phyloP scores from a whole-genome alignment of 2,113 vertebrate genomes.

The Leptobrachium leishanense region DNA sequence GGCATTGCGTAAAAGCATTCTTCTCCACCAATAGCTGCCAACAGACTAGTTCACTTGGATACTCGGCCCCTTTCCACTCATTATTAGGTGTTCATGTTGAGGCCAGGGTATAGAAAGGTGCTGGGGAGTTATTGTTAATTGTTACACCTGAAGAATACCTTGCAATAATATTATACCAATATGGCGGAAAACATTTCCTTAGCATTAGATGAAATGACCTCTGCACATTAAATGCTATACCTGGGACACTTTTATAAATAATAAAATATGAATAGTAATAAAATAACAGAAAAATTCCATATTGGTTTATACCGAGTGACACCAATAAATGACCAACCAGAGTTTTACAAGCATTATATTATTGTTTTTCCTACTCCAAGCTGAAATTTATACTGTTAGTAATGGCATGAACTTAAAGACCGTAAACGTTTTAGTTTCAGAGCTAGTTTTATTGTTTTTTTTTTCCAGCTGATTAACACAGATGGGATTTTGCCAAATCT shows the following conservation, averaged over 20 bases:
- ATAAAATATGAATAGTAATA: background rate
- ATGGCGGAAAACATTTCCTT: no score
- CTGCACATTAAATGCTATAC: background rate
- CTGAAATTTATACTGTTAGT: background rate
- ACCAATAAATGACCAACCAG: background rate
- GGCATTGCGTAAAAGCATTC: no score
- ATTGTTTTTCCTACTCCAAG: background rate
- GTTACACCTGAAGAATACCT: no score
- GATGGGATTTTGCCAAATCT: background rate
- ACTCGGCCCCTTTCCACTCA: no score
- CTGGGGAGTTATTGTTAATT: no score
- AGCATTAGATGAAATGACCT: background rate
- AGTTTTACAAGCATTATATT: background rate
- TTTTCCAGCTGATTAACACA: background rate
- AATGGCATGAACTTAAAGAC: background rate
- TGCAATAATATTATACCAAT: no score
- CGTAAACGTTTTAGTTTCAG: background rate
- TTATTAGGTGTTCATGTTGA: no score
- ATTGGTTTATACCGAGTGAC: conserved; percentile 1
- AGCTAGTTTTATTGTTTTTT: conserved; percentile 13
- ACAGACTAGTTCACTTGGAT: no score
- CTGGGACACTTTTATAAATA: background rate
- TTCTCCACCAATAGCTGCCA: no score
- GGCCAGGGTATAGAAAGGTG: no score
- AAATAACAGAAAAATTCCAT: background rate